Conservation (phyloP, 1,140 invertebrate species). For the Steinernema khuongi region DNA sequence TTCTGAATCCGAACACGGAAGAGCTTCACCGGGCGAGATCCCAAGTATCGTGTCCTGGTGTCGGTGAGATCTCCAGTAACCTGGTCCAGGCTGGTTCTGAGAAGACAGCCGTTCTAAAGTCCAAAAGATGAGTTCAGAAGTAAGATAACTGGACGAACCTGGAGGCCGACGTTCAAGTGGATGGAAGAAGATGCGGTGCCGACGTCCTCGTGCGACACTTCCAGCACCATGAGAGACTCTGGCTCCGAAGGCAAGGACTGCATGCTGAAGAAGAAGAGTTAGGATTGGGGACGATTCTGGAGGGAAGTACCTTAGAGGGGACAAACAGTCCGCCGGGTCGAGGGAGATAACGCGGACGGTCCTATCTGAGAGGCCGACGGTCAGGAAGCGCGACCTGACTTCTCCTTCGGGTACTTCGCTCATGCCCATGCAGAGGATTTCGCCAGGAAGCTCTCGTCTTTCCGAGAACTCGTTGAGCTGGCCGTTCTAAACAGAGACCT, state of each 20-base stretch:
- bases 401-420: constrained; percentile 89
- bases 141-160: constrained; percentile 57
- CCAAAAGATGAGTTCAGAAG: constrained; percentile 18
- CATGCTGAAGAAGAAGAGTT: constrained; percentile 75
- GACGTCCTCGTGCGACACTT: constrained; percentile 68
- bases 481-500: constrained; percentile 72
- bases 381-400: constrained; percentile 88
- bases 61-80: constrained; percentile 94
- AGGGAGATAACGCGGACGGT: constrained; percentile 95
- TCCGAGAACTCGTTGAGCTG: constrained; percentile 97
- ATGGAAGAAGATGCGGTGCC: constrained; percentile 64
- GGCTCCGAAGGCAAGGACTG: constrained; percentile 91
- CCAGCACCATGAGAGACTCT: constrained; percentile 91
- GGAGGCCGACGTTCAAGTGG: constrained; percentile 91
- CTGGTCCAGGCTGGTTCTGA: constrained; percentile 89
- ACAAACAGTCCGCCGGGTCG: constrained; percentile 68
- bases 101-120: constrained; percentile 83
- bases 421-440: constrained; percentile 96
- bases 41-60: constrained; percentile 88
- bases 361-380: constrained; percentile 89
- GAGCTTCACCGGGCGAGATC: constrained; percentile 87
- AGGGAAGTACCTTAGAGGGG: constrained; percentile 46
- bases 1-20: constrained; percentile 91
- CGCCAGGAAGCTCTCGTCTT: constrained; percentile 86
- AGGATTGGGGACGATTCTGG: constrained; percentile 61